Conservation (phyloP, 2,113 vertebrate genomes). For the Hippocampus guttulatus region DNA sequence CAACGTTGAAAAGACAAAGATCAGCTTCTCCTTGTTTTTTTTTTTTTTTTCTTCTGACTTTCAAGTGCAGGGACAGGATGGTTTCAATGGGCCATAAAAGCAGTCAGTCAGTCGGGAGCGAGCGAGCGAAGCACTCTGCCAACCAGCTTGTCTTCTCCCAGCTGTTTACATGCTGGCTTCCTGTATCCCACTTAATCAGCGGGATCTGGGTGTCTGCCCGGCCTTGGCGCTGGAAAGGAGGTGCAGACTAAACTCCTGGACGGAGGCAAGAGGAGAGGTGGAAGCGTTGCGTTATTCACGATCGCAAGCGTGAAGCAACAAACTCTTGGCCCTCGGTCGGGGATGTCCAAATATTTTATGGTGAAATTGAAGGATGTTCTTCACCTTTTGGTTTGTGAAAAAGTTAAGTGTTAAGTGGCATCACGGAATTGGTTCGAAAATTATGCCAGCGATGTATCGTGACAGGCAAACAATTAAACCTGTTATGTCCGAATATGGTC, state of each 20-base stretch:
- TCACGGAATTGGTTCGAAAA: too few species aligned
- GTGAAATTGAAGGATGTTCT: background rate
- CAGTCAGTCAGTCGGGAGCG: background rate
- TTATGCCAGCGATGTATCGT: too few species aligned
- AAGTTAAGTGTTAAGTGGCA: too few species aligned
- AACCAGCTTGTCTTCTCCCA: constrained; percentile 34
- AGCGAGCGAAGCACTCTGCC: background rate
- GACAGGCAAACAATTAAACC: too few species aligned
- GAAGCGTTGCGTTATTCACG: constrained; percentile 41
- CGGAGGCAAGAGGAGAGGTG: constrained; percentile 5
- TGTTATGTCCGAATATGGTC: too few species aligned
- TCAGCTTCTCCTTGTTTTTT: background rate
- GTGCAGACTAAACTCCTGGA: constrained; percentile 61
- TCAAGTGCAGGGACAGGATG: constrained; percentile 11
- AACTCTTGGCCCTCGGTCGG: constrained; percentile 14
- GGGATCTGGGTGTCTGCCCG: constrained; percentile 62
- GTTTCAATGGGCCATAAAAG: constrained; percentile 8
- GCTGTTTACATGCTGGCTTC: constrained; percentile 60
- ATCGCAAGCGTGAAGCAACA: constrained; percentile 52
- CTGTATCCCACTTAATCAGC: constrained; percentile 61
- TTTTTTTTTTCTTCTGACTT: constrained; percentile 27
- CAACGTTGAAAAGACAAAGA: background rate
- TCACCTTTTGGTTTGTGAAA: background rate
- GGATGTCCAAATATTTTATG: background rate
- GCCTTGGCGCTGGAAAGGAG: constrained; percentile 25